Percentiles rank a stretch among this genome's conserved stretches.
Evolutionary conservation across 2,113 vertebrate genomes (phyloP).

Genomic region (Cepphus grylle): DNA sequence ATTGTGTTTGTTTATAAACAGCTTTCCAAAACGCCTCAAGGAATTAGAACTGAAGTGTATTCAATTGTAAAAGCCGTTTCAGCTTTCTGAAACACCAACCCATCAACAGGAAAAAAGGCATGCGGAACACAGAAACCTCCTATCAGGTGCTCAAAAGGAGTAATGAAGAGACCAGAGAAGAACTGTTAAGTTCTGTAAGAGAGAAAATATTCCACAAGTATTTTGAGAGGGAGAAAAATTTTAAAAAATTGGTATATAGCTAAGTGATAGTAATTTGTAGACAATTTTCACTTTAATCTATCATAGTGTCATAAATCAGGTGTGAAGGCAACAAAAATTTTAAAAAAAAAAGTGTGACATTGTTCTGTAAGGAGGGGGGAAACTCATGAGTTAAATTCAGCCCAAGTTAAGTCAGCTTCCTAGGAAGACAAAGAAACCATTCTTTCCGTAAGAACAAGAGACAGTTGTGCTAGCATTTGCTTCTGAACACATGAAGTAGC

Average conservation of each 20-base stretch:
- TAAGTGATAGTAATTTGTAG: not conserved
- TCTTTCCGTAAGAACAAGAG: not conserved
- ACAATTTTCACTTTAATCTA: not conserved
- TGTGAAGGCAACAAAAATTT: not conserved
- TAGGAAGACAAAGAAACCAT: not conserved
- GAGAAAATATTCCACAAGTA: not conserved
- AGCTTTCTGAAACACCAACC: not conserved
- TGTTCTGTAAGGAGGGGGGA: not conserved
- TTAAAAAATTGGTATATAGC: too few species aligned
- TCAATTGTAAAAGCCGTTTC: not conserved
- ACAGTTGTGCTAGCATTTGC: not conserved
- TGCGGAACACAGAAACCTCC: not conserved
- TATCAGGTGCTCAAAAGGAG: not conserved
- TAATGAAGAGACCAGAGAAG: not conserved
- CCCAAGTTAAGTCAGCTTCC: not conserved
- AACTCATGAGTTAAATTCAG: not conserved
- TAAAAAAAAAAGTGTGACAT: not conserved
- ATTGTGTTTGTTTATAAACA: not conserved
- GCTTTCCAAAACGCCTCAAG: not conserved
- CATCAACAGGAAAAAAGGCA: not conserved
- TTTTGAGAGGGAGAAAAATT: not conserved
- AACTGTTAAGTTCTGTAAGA: not conserved
- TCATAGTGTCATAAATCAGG: not conserved
- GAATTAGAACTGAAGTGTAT: not conserved
- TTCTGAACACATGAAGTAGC: fast-evolving